Percentiles rank a stretch among this genome's conserved stretches.
These are phyloP conservation scores for Enteromius viviparus DNA, from an alignment of 2,797 vertebrate species.

Conservation along the genomic window DNA sequence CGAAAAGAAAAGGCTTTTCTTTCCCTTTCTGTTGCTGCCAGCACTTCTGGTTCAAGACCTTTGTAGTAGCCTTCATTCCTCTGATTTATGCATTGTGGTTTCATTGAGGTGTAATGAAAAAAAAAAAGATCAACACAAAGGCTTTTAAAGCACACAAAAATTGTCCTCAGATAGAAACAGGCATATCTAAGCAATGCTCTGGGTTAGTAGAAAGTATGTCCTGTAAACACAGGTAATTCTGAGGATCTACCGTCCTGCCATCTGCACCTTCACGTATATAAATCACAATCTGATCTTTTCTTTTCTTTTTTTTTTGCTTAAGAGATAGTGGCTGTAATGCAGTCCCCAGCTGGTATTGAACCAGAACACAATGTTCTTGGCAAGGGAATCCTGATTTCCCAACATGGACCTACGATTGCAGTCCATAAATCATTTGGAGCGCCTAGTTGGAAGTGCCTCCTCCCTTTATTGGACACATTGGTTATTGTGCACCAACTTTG, in stretches of 20 bases:
- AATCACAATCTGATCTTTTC: slow-evolving; percentile 59
- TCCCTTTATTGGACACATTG: slow-evolving; percentile 46
- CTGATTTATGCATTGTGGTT: slow-evolving; percentile 68
- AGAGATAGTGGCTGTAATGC: slow-evolving; percentile 41
- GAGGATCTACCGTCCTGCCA: slow-evolving; percentile 59
- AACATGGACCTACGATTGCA: slow-evolving; percentile 47
- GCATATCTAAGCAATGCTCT: slow-evolving; percentile 55
- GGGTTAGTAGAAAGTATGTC: slow-evolving; percentile 68
- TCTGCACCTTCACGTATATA: slow-evolving; percentile 64
- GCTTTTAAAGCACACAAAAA: slow-evolving; percentile 60
- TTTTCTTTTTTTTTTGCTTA: slow-evolving; percentile 46
- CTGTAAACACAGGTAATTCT: slow-evolving; percentile 64
- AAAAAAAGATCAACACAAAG: slow-evolving; percentile 49
- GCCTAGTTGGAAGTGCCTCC: slow-evolving; percentile 43
- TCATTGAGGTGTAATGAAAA: slow-evolving; percentile 61
- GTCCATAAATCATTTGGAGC: slow-evolving; percentile 54
- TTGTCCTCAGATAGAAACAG: slow-evolving; percentile 64
- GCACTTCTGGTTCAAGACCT: slow-evolving; percentile 68
- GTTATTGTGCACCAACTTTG: slow-evolving; percentile 42
- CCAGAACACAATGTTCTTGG: slow-evolving; percentile 52
- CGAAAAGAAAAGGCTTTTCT: slow-evolving; percentile 35
- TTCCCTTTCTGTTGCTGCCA: slow-evolving; percentile 53
- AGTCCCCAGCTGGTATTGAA: slow-evolving; percentile 59
- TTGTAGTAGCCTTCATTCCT: slow-evolving; percentile 56
- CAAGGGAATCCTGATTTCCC: slow-evolving; percentile 49